phyloP scores from a whole-genome alignment of 35 echinoderm and acorn worm species.

The Acanthaster planci region DNA sequence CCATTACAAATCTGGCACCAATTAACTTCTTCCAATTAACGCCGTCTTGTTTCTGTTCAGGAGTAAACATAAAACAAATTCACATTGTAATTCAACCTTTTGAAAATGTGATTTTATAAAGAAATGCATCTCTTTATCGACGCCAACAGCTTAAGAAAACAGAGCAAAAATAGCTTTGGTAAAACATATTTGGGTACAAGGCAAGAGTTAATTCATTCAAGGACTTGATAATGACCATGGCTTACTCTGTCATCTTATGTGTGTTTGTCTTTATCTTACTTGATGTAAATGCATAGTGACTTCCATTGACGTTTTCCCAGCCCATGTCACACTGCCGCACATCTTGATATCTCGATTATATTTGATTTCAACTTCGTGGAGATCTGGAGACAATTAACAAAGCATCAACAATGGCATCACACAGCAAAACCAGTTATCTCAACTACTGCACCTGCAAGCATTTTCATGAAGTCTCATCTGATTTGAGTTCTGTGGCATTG shows the following conservation, averaged over 20 bases:
- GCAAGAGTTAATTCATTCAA: too few species aligned
- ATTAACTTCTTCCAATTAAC: constrained; percentile 51
- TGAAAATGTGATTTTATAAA: too few species aligned
- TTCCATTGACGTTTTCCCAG: constrained; percentile 87
- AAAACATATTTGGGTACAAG: too few species aligned
- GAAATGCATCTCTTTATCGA: too few species aligned
- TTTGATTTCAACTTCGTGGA: constrained; percentile 53
- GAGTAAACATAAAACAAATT: neutral
- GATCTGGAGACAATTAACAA: constrained; percentile 50
- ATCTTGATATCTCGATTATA: constrained; percentile 82
- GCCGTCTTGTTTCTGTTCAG: constrained; percentile 3
- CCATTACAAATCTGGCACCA: constrained; percentile 85
- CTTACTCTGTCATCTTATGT: too few species aligned
- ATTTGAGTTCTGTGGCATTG: neutral
- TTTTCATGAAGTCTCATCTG: too few species aligned
- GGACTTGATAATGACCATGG: too few species aligned
- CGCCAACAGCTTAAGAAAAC: too few species aligned
- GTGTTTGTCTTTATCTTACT: constrained; percentile 47
- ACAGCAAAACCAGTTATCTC: too few species aligned
- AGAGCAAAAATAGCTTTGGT: too few species aligned
- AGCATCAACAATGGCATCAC: neutral
- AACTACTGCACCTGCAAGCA: too few species aligned
- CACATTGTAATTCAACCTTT: too few species aligned
- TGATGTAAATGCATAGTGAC: constrained; percentile 83
- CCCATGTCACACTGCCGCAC: constrained; percentile 89